Evolutionary conservation across 2,797 vertebrate genomes (phyloP).

Genomic region (Argya squamiceps): DNA sequence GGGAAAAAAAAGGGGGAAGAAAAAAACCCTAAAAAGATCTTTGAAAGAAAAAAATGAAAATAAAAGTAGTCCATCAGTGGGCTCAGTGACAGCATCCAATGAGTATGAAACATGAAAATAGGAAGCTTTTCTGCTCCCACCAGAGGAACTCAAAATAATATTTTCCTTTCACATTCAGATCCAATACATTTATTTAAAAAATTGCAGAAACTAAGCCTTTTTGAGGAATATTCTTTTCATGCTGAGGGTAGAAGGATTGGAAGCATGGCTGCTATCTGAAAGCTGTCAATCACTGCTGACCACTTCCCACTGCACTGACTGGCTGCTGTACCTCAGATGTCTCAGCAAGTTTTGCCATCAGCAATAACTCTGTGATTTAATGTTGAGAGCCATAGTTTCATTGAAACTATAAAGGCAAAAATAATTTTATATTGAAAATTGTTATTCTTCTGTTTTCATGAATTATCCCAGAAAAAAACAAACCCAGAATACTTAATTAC

Average conservation of each 20-base stretch:
- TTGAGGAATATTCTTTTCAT: neutral
- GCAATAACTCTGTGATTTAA: neutral
- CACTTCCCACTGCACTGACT: neutral
- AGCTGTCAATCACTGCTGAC: neutral
- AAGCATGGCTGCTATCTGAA: neutral
- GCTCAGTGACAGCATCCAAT: neutral
- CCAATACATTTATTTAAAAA: neutral
- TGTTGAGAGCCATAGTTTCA: neutral
- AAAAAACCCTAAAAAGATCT: neutral
- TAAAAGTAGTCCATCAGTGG: neutral
- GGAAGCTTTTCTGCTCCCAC: neutral
- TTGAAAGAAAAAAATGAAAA: neutral
- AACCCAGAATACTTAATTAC: neutral
- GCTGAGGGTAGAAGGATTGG: neutral
- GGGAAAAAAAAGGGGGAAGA: rapidly evolving
- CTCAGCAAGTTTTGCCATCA: neutral
- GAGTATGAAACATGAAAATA: neutral
- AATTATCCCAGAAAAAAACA: neutral
- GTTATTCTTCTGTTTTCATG: neutral
- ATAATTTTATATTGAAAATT: neutral
- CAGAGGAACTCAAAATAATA: neutral
- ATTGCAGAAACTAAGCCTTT: neutral
- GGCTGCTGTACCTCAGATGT: neutral
- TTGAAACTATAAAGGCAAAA: neutral
- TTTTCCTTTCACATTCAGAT: neutral